These are phyloP conservation scores for Nebria brevicollis DNA, from an alignment of 2,888 invertebrate species.

Conservation along the genomic window DNA sequence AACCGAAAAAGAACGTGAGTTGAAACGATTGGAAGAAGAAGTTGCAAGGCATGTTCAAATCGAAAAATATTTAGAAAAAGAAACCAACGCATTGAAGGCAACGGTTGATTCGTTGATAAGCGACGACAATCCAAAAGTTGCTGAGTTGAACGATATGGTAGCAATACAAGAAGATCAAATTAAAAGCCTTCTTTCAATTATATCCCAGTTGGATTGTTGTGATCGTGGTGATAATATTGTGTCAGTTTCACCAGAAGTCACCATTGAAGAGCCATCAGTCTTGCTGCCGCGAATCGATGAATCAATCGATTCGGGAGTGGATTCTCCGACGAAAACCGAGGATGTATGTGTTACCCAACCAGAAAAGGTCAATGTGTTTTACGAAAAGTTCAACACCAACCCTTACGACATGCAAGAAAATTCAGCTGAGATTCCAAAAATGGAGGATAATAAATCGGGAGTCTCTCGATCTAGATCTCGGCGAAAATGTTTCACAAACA, in stretches of 20 bases:
- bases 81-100: slow-evolving; percentile 12
- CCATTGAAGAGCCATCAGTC: background rate
- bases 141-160: slow-evolving; percentile 26
- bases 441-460: background rate
- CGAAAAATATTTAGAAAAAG: slow-evolving; percentile 6
- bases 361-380: background rate
- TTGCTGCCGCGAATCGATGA: background rate
- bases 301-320: background rate
- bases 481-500: background rate
- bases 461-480: background rate
- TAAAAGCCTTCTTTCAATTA: slow-evolving; percentile 27
- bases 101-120: slow-evolving; percentile 6
- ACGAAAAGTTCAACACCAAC: background rate
- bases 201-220: background rate
- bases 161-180: slow-evolving; percentile 35
- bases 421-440: background rate
- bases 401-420: background rate
- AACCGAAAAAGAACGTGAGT: slow-evolving; percentile 24
- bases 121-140: slow-evolving; percentile 18
- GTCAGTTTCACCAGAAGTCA: background rate
- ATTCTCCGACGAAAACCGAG: background rate
- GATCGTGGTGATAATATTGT: background rate
- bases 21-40: slow-evolving; percentile 26
- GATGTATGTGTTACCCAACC: background rate
- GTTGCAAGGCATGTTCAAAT: background rate